Evolutionary conservation across 2,113 vertebrate genomes (phyloP).

Genomic region (Hemichromis elongatus): DNA sequence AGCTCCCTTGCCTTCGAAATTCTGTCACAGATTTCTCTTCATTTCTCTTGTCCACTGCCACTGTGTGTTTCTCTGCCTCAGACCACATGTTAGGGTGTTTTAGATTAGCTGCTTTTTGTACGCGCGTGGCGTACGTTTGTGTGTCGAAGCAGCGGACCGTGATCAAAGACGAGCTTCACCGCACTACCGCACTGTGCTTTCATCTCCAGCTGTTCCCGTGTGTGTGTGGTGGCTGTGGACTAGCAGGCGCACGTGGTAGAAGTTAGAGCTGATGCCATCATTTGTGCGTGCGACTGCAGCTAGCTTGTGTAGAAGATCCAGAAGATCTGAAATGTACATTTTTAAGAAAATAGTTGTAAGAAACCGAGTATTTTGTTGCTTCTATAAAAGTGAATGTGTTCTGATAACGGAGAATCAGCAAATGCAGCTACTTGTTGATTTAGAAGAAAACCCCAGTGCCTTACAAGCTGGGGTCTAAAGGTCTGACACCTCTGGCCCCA

Average conservation of each 20-base stretch:
- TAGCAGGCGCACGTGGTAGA: not conserved
- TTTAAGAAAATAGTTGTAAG: not conserved
- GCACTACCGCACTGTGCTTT: not conserved
- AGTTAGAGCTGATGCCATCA: not conserved
- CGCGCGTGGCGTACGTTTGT: not conserved
- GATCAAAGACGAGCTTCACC: conserved; percentile 8
- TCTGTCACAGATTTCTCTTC: not conserved
- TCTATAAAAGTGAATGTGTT: not conserved
- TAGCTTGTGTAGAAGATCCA: not conserved
- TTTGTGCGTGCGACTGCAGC: not conserved
- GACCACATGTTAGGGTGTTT: not conserved
- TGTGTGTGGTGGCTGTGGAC: not conserved
- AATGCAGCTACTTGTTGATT: not conserved
- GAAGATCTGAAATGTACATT: not conserved
- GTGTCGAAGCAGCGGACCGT: not conserved
- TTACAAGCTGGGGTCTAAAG: not conserved
- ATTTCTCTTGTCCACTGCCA: not conserved
- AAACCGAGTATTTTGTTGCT: not conserved
- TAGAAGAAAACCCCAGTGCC: not conserved
- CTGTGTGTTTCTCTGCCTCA: not conserved
- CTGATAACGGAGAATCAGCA: not conserved
- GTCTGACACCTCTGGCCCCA: not conserved
- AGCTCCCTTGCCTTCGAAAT: not conserved
- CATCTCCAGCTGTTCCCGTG: conserved; percentile 6
- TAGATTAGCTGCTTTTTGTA: not conserved